Evolutionary conservation across 2,113 vertebrate species (phyloP).

Genomic region (Ceyx margarethae): DNA sequence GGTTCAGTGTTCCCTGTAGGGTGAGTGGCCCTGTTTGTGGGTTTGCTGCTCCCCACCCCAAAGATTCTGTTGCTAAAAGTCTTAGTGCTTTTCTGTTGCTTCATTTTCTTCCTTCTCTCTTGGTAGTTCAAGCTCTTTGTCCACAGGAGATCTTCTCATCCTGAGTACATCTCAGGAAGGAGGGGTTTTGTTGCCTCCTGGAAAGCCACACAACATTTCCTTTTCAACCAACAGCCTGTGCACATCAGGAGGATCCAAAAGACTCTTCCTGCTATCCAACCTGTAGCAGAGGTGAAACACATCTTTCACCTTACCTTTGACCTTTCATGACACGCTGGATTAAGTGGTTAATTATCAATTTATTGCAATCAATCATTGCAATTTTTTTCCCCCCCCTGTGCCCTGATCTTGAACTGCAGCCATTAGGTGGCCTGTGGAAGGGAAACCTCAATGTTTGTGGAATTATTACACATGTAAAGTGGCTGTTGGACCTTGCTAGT

Average conservation of each 20-base stretch:
- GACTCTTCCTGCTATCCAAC: background rate
- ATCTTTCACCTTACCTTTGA: background rate
- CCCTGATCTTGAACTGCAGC: background rate
- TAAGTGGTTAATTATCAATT: conserved; percentile 2
- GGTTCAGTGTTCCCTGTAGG: background rate
- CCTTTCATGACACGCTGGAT: background rate
- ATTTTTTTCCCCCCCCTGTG: background rate
- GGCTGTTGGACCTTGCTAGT: background rate
- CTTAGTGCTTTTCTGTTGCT: conserved; percentile 1
- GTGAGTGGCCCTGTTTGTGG: background rate
- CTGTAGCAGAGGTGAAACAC: background rate
- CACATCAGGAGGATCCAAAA: background rate
- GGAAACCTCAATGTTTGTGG: background rate
- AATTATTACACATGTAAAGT: background rate
- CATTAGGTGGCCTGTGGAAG: background rate
- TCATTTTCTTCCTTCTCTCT: conserved; percentile 63
- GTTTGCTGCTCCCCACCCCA: background rate
- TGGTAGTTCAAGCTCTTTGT: conserved; percentile 75
- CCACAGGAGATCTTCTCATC: conserved; percentile 45
- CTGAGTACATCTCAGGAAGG: conserved; percentile 42
- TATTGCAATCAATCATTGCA: background rate
- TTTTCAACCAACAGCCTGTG: background rate
- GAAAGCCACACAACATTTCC: conserved; percentile 34
- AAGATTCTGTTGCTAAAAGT: conserved; percentile 4
- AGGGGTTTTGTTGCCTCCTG: conserved; percentile 39